Evolutionary conservation across 2,113 vertebrate species (phyloP).

Genomic region (Cryptoleucopteryx plumbea): DNA sequence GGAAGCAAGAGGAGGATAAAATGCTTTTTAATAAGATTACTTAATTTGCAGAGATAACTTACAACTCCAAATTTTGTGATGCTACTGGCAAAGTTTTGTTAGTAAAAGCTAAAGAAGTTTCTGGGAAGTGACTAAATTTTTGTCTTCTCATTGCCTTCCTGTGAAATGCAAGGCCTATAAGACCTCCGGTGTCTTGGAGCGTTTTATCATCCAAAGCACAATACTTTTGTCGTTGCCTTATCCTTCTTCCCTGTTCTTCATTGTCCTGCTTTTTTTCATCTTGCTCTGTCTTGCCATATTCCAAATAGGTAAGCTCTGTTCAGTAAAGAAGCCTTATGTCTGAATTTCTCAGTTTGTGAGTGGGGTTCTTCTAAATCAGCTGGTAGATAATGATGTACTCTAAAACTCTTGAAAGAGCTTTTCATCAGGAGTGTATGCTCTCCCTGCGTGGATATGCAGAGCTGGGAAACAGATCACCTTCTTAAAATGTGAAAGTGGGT

Average conservation of each 20-base stretch:
- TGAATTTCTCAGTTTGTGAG: neutral
- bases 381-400: neutral
- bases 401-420: neutral
- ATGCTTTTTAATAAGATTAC: neutral
- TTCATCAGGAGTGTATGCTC: neutral
- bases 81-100: neutral
- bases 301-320: neutral
- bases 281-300: neutral
- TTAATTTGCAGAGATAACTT: neutral
- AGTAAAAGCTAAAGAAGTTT: neutral
- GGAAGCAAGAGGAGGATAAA: neutral
- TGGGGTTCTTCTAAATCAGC: neutral
- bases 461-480: neutral
- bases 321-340: neutral
- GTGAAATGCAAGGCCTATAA: neutral
- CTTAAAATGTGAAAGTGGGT: neutral
- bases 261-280: neutral
- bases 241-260: neutral
- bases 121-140: neutral
- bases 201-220: neutral
- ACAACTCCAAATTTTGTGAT: neutral
- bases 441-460: neutral
- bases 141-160: neutral
- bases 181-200: neutral
- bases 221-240: neutral